Evolutionary conservation across 2,113 vertebrate species (phyloP), one percentile per base, ranked within the genome.

Genomic region (Percina caprodes): DNA sequence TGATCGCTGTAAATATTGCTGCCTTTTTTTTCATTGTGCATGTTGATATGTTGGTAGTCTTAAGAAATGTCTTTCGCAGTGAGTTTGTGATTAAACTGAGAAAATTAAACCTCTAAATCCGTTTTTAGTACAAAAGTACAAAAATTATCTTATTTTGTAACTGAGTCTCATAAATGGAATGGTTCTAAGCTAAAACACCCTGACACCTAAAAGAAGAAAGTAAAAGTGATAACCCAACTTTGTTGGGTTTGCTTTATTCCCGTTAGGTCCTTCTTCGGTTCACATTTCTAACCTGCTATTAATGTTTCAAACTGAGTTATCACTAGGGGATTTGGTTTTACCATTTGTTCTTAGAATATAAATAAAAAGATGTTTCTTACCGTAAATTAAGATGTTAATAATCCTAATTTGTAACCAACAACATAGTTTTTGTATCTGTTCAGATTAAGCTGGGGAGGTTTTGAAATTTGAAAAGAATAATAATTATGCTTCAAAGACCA

Each of bases 1-100:
- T 84, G 77, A 89, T 56, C n/a, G 52, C 86, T 91, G 75, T 92
- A 86, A 91, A 88, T 89, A 86, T 88, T 69, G 10, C 58, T 60
- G 39, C 18, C 18, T 77, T 45, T 70, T 70, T 35, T 4, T 12
- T 16, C 21, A 42, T 18, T 69, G 11, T 78, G 78, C 58, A 85
- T 85, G 75, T 54, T 75, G 12, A 52, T 58, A 19, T 62, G 18
- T 39, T 75, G 8, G 54, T 14, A 3, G 4, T 0, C 11, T 63
- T 39, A 74, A 77, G 1, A 19, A 58, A 33, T 69, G 4, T 77
- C 7, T 51, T 55, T 83, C 8, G 6, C 8, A 68, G 19, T 6
- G 24, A 3, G 15, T 65, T 52, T 86, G 51, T 62, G 6, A n/a
- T 15, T 2, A 42, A 6, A 19, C 30, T 56, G 10, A 0, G n/a